phyloP scores from a whole-genome alignment of 2,113 vertebrate genomes.

The human (Homo sapiens) region GRCh38 chr5:19239501-19240000 shows the following conservation, averaged over 20 bases:
- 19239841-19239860: not conserved
- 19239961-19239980: not conserved
- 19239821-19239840: not conserved
- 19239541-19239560: not conserved
- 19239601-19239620: not conserved
- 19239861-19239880: not conserved
- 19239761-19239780: not conserved
- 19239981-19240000: not conserved
- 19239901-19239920: not conserved
- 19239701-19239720: not conserved
- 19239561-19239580: not conserved
- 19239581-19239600: not conserved
- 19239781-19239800: not conserved
- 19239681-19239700: rapidly evolving
- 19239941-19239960: not conserved
- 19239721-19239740: not conserved
- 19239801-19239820: not conserved
- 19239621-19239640: not conserved
- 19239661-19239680: not conserved
- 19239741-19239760: not conserved
- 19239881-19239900: not conserved
- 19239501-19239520: not conserved
- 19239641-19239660: not conserved
- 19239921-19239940: not conserved
- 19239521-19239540: not conserved